phyloP scores from a whole-genome alignment of 2,797 vertebrate species.

The Tokudaia tokunoshimensis region DNA sequence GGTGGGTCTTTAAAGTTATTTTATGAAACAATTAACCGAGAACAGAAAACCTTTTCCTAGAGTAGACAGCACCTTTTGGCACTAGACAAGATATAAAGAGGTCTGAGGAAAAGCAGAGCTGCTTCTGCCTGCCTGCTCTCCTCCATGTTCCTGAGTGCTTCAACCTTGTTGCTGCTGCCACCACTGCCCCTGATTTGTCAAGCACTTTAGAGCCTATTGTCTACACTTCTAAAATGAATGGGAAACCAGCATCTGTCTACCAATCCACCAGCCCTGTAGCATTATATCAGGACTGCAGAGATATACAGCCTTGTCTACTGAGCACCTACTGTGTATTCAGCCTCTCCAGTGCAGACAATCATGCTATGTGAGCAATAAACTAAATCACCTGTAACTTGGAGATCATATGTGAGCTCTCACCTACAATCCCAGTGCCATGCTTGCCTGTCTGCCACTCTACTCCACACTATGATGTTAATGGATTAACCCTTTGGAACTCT shows the following conservation, averaged over 20 bases:
- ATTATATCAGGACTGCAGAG: not conserved
- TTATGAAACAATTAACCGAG: not conserved
- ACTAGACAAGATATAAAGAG: not conserved
- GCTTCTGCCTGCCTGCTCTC: not conserved
- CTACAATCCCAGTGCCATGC: not conserved
- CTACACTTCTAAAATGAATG: not conserved
- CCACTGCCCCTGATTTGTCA: not conserved
- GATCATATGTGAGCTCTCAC: too few species aligned
- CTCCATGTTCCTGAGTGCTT: not conserved
- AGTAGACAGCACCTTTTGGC: not conserved
- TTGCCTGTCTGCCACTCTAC: not conserved
- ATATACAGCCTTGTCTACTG: not conserved
- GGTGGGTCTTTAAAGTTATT: not conserved
- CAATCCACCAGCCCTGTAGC: not conserved
- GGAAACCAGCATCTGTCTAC: not conserved
- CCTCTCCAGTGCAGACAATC: not conserved
- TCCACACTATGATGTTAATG: not conserved
- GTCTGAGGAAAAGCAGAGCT: not conserved
- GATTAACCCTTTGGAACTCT: not conserved
- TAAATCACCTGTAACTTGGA: not conserved
- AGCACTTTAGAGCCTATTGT: too few species aligned
- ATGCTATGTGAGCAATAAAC: not conserved
- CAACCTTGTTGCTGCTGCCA: not conserved
- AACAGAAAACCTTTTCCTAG: not conserved
- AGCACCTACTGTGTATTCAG: not conserved